These are phyloP conservation scores for Onychorhynchus coronatus DNA, from an alignment of 2,113 vertebrate genomes.

Conservation along the genomic window DNA sequence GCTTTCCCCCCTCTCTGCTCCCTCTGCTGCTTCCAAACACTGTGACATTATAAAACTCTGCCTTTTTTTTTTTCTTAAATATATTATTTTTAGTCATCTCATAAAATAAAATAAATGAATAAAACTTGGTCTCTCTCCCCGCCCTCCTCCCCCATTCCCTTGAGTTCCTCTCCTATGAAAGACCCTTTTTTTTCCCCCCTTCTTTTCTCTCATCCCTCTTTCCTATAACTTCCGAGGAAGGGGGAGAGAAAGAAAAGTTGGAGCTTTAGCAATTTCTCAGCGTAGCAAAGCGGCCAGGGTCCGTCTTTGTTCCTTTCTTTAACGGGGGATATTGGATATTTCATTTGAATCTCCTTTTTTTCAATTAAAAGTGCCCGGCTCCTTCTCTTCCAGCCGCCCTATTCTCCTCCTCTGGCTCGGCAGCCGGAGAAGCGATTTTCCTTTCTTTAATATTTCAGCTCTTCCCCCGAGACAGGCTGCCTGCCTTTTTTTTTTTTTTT, in stretches of 20 bases:
- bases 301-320: constrained; percentile 61
- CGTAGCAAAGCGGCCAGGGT: not conserved
- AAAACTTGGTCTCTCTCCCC: constrained; percentile 38
- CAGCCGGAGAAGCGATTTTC: constrained; percentile 54
- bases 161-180: constrained; percentile 31
- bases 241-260: constrained; percentile 28
- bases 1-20: constrained; percentile 28
- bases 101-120: constrained; percentile 68
- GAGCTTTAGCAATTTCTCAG: constrained; percentile 31
- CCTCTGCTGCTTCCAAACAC: constrained; percentile 56
- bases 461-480: constrained; percentile 34
- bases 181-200: not conserved
- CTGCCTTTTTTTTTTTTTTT: constrained; percentile 10
- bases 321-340: constrained; percentile 54
- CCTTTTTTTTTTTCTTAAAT: constrained; percentile 4
- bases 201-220: constrained; percentile 34
- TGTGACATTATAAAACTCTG: constrained; percentile 57
- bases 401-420: constrained; percentile 36
- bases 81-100: constrained; percentile 69
- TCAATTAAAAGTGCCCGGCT: constrained; percentile 54
- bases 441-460: constrained; percentile 59
- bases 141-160: constrained; percentile 21
- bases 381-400: constrained; percentile 24
- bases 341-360: constrained; percentile 66
- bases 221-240: constrained; percentile 36